Conservation (phyloP, 2,888 invertebrate species). For the Creontiades dilutus region DNA sequence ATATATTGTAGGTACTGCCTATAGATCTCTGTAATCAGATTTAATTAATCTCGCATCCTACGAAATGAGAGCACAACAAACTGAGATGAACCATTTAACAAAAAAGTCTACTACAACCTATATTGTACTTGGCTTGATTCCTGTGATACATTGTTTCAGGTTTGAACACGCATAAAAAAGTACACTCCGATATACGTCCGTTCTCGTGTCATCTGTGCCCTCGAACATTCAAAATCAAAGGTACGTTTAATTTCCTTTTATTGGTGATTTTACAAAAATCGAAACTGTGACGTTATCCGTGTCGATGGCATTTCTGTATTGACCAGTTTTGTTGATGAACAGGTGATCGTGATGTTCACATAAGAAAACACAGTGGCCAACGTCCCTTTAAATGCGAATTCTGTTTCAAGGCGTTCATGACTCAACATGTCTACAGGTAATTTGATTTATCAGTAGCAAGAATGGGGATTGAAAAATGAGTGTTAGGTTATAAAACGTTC, state of each 20-base stretch:
- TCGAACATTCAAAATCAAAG: constrained; percentile 76
- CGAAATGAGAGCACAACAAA: too few species aligned
- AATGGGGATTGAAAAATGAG: too few species aligned
- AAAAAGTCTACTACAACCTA: too few species aligned
- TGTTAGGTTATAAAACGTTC: too few species aligned
- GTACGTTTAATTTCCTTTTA: background rate
- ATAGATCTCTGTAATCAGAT: too few species aligned
- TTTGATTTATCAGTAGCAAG: background rate
- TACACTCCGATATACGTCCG: constrained; percentile 75
- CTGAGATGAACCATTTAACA: too few species aligned
- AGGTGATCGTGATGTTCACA: constrained; percentile 76
- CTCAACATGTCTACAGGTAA: constrained; percentile 75
- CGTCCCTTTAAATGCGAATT: constrained; percentile 76
- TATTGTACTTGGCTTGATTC: too few species aligned
- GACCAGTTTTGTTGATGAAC: background rate
- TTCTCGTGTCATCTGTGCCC: constrained; percentile 76
- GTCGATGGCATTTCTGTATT: too few species aligned
- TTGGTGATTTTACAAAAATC: background rate
- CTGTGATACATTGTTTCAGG: constrained; percentile 67
- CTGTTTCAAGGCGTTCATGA: constrained; percentile 76
- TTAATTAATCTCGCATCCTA: too few species aligned
- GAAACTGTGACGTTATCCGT: too few species aligned
- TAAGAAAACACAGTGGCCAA: constrained; percentile 76
- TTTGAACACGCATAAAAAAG: constrained; percentile 76
- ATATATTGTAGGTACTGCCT: too few species aligned